Evolutionary conservation across 2,797 vertebrate species (phyloP), one percentile per base, ranked within the genome.

Genomic region (Pipistrellus pygmaeus): DNA sequence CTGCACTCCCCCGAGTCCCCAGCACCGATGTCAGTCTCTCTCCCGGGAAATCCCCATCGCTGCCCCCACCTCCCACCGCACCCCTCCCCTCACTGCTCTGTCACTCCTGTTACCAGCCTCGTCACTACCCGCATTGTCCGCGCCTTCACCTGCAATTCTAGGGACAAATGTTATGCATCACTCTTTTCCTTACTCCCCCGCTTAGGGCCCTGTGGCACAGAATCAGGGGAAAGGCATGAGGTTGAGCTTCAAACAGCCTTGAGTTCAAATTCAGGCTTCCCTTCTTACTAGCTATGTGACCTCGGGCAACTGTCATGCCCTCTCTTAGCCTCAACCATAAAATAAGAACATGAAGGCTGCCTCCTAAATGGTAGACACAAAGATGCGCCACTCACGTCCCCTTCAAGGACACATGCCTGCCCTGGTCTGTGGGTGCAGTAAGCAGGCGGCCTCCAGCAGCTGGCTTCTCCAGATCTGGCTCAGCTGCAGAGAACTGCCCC

Each of bases 1-100:
- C 25, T 1, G 30, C 0, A 1, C 64, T 72, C 0, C 46, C 15
- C 0, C 0, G 23, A 44, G 5, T 35, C 35, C 90, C 5, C 15
- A 11, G 11, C 18, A 3, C 25, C 23, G 13, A 13, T 27, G 30
- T 41, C 71, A 5, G 0, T 1, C 3, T 8, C 48, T 23, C 5
- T 3, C 38, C 14, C n/a, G 8, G 48, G 5, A 17, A 0, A 0
- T 35, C 32, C 20, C 13, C 27, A 5, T 27, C 53, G 3, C 14
- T 1, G 64, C 44, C 46, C 1, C 51, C 76, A 27, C 8, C 32
- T 7, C 48, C 57, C n/a, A 53, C 9, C 1, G 32, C 27, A 72
- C 17, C 32, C 27, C 60, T 25, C 18, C 35, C 32, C 8, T 35
- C 20, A 10, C 5, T 13, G 12, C 27, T 23, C 93, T 46, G 25